Conservation (phyloP, 2,888 invertebrate species). For the Trachelus troglodyta region DNA sequence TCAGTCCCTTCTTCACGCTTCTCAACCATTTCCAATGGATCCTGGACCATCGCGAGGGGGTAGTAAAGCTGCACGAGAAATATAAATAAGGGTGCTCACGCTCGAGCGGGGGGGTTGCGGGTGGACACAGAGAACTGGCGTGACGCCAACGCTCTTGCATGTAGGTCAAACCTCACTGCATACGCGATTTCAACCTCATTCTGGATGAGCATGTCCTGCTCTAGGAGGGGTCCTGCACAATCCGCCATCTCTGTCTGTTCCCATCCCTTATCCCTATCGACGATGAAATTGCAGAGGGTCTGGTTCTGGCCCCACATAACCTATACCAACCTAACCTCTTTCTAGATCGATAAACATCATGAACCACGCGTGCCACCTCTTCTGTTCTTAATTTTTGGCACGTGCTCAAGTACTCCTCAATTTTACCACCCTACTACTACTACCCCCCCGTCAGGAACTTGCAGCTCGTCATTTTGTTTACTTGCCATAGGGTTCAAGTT, state of each 20-base stretch:
- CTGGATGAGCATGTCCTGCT: too few species aligned
- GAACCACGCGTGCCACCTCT: too few species aligned
- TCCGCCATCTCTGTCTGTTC: too few species aligned
- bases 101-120: slow-evolving; percentile 23
- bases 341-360: too few species aligned
- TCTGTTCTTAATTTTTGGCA: neutral
- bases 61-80: slow-evolving; percentile 11
- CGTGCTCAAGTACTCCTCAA: neutral
- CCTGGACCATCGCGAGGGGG: slow-evolving; percentile 12
- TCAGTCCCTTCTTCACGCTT: too few species aligned
- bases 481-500: neutral
- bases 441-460: neutral
- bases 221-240: too few species aligned
- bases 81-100: slow-evolving; percentile 29
- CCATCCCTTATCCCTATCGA: too few species aligned
- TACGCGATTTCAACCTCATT: slow-evolving; percentile 12
- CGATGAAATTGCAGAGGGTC: too few species aligned
- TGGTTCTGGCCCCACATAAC: too few species aligned
- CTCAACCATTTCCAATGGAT: too few species aligned
- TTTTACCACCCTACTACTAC: neutral
- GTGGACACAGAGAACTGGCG: slow-evolving; percentile 54
- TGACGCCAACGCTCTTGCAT: slow-evolving; percentile 52
- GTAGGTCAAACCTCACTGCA: slow-evolving; percentile 47
- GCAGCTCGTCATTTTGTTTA: neutral
- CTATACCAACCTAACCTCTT: too few species aligned